phyloP scores from a whole-genome alignment of 1,140 invertebrate species.

The Anadara kagoshimensis region DNA sequence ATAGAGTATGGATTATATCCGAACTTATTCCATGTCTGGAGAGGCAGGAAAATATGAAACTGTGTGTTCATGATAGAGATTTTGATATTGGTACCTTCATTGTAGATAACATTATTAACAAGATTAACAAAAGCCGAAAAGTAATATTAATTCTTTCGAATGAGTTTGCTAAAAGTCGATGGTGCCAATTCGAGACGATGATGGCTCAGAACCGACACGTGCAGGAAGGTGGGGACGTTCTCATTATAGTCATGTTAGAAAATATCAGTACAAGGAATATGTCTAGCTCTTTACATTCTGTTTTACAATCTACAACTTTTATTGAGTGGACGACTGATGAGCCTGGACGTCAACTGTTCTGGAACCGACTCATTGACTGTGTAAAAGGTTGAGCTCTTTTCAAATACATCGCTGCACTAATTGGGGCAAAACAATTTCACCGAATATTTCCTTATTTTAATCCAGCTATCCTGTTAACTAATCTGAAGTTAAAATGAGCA shows the following conservation, averaged over 20 bases:
- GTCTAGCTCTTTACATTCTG: slow-evolving; percentile 14
- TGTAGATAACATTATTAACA: slow-evolving; percentile 77
- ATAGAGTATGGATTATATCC: not conserved
- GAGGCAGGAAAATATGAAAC: slow-evolving; percentile 74
- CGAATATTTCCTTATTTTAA: no score
- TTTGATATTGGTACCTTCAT: slow-evolving; percentile 85
- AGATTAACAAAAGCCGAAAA: slow-evolving; percentile 78
- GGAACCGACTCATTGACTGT: no score
- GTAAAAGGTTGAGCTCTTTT: no score
- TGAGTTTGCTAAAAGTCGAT: slow-evolving; percentile 79
- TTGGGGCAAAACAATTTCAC: no score
- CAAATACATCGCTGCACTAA: no score
- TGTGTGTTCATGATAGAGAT: slow-evolving; percentile 93
- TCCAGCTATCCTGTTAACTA: no score
- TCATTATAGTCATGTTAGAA: slow-evolving; percentile 14
- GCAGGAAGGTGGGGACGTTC: slow-evolving; percentile 5
- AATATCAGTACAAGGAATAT: slow-evolving; percentile 18
- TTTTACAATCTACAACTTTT: not conserved
- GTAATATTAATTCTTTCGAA: slow-evolving; percentile 79
- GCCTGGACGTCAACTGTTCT: no score
- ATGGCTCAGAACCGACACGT: slow-evolving; percentile 67
- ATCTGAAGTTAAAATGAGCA: no score
- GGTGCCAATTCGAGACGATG: slow-evolving; percentile 78
- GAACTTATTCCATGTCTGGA: not conserved
- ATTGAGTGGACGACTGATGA: no score